These are phyloP conservation scores for Aeoliscus strigatus DNA, from an alignment of 2,797 vertebrate species.

Conservation along the genomic window DNA sequence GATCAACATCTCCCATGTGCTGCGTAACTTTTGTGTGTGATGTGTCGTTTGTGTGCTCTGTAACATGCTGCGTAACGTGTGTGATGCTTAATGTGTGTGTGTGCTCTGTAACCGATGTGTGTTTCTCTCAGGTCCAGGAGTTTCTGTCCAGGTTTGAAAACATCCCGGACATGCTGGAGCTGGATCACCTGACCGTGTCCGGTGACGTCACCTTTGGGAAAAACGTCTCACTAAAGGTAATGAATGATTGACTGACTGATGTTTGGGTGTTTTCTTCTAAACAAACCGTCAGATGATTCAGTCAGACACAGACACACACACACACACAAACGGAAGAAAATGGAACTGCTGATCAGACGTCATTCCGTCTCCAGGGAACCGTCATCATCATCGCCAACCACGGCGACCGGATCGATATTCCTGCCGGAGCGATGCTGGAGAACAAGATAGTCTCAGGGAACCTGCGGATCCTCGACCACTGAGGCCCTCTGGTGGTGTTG, in stretches of 20 bases:
- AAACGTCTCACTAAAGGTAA: slow-evolving; percentile 92
- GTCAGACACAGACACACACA: too few species aligned
- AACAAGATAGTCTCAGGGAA: slow-evolving; percentile 99
- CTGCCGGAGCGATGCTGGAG: slow-evolving; percentile 89
- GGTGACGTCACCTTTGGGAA: slow-evolving; percentile 98
- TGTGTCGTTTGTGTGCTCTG: too few species aligned
- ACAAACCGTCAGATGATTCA: too few species aligned
- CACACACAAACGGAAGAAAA: too few species aligned
- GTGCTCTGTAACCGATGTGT: too few species aligned
- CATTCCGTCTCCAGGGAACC: slow-evolving; percentile 79
- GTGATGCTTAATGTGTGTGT: too few species aligned
- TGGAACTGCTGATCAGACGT: too few species aligned
- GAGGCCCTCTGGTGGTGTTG: slow-evolving; percentile 43
- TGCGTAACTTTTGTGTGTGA: too few species aligned
- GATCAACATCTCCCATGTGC: too few species aligned
- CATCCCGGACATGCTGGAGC: slow-evolving; percentile 97
- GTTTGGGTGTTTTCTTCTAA: too few species aligned
- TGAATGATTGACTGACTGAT: too few species aligned
- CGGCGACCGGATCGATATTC: slow-evolving; percentile 94
- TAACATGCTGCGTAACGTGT: too few species aligned
- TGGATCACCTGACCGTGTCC: slow-evolving; percentile 97
- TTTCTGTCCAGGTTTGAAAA: slow-evolving; percentile 93
- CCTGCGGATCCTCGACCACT: slow-evolving; percentile 96
- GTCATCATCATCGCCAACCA: slow-evolving; percentile 99
- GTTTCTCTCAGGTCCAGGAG: slow-evolving; percentile 86